phyloP scores from a whole-genome alignment of 2,113 vertebrate species.

The Salvelinus fontinalis region DNA sequence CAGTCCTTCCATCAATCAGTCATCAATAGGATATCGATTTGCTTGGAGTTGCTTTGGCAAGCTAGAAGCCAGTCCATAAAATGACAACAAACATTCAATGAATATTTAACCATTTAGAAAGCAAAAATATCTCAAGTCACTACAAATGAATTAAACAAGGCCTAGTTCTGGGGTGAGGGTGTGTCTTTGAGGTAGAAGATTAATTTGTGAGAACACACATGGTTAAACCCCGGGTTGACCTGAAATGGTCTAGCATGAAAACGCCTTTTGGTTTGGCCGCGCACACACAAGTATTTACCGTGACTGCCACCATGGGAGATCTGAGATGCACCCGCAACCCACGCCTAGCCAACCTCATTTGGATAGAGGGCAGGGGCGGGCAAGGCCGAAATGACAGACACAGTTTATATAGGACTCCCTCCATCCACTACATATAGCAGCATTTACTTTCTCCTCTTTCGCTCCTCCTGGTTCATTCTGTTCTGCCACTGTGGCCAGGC shows the following conservation, averaged over 20 bases:
- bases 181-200: too few relatives aligned
- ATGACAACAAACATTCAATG: too few relatives aligned
- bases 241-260: background rate
- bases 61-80: too few relatives aligned
- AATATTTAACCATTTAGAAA: too few relatives aligned
- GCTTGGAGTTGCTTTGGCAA: too few relatives aligned
- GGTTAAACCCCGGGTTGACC: background rate
- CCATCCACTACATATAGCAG: background rate
- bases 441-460: background rate
- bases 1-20: too few relatives aligned
- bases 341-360: slow-evolving; percentile 22
- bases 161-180: too few relatives aligned
- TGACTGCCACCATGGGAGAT: slow-evolving; percentile 63
- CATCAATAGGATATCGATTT: too few relatives aligned
- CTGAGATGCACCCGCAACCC: slow-evolving; percentile 65
- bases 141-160: too few relatives aligned
- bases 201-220: too few relatives aligned
- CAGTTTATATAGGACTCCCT: slow-evolving; percentile 1
- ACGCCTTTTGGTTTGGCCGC: background rate
- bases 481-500: background rate
- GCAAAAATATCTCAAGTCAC: too few relatives aligned
- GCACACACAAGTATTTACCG: slow-evolving; percentile 16
- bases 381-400: slow-evolving; percentile 68
- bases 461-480: background rate
- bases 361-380: slow-evolving; percentile 31